Percentiles rank a stretch among this genome's conserved stretches.
Conservation (phyloP, 2,113 vertebrate species). For the Puffinus mauretanicus region DNA sequence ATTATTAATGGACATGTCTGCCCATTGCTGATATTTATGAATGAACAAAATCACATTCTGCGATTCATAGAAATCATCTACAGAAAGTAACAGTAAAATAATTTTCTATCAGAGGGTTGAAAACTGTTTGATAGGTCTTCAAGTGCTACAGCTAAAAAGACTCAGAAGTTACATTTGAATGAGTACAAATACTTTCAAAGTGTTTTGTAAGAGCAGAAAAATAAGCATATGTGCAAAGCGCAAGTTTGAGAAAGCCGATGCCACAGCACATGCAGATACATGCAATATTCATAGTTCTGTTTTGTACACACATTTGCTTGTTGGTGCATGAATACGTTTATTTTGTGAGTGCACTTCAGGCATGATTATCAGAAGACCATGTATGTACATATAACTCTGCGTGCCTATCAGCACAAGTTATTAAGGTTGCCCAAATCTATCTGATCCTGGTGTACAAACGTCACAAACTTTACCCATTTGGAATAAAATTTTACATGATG, state of each 20-base stretch:
- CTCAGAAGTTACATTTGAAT: neutral
- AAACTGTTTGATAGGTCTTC: neutral
- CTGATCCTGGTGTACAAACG: neutral
- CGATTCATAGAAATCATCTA: neutral
- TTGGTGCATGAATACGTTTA: neutral
- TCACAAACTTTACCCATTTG: neutral
- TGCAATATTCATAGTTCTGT: neutral
- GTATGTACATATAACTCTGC: neutral
- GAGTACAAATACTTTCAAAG: neutral
- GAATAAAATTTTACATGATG: neutral
- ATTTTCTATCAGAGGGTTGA: neutral
- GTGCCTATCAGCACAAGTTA: neutral
- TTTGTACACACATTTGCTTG: neutral
- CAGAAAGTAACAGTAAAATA: neutral
- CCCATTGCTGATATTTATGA: neutral
- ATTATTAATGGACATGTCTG: neutral
- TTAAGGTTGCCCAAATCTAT: neutral
- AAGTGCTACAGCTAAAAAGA: neutral
- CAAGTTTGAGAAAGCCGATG: neutral
- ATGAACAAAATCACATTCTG: neutral
- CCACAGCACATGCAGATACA: neutral
- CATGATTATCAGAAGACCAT: neutral
- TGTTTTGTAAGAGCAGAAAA: neutral
- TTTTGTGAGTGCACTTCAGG: neutral
- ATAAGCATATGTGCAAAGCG: neutral